These are phyloP conservation scores for Muscicapa adusta DNA, from an alignment of 2,113 vertebrate genomes.

Conservation along the genomic window DNA sequence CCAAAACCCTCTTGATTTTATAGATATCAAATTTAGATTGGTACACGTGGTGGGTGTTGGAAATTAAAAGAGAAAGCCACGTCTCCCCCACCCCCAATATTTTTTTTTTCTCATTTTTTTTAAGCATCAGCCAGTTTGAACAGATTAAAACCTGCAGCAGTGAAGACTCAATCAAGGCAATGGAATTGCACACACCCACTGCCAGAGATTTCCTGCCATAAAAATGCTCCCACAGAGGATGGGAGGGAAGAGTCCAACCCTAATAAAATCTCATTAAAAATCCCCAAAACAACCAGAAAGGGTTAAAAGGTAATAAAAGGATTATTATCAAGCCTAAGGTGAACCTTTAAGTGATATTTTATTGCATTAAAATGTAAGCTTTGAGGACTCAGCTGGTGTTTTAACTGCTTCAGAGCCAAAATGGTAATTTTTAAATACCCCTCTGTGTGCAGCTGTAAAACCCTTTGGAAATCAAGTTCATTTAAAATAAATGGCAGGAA, in stretches of 20 bases:
- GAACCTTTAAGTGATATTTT: neutral
- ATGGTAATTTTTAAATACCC: neutral
- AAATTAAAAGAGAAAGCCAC: neutral
- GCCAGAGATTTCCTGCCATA: constrained; percentile 40
- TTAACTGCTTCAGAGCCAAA: neutral
- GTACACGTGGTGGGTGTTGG: neutral
- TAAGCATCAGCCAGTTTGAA: neutral
- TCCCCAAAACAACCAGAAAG: neutral
- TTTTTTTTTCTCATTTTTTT: neutral
- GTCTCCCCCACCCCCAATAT: too few relatives aligned
- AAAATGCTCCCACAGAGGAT: neutral
- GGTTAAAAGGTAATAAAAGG: constrained; percentile 32
- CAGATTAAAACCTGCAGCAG: neutral
- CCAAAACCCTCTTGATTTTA: neutral
- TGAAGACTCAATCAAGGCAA: neutral
- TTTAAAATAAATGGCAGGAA: neutral
- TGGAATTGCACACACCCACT: neutral
- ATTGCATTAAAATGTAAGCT: neutral
- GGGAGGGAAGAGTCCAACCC: neutral
- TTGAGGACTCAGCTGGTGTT: neutral
- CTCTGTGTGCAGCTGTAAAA: neutral
- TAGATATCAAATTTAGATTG: rapidly evolving
- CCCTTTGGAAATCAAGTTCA: neutral
- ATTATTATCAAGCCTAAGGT: neutral
- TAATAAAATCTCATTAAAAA: neutral